These are phyloP conservation scores for Venustaconcha ellipsiformis DNA, from an alignment of 1,140 invertebrate species.

Conservation along the genomic window DNA sequence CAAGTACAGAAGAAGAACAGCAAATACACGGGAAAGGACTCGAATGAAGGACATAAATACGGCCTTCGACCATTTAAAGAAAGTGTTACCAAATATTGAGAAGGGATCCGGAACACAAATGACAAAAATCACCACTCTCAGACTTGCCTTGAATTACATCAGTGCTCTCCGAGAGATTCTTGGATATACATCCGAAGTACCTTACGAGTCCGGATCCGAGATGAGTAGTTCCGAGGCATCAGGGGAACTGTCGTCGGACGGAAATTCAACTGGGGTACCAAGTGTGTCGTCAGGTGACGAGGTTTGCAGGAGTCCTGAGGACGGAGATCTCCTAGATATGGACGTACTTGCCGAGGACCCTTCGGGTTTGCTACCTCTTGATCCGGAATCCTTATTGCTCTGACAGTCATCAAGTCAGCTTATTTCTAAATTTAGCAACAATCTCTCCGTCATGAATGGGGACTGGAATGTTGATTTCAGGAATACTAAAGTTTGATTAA, in stretches of 20 bases:
- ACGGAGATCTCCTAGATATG: constrained; percentile 29
- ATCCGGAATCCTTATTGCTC: too few species aligned
- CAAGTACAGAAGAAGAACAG: constrained; percentile 90
- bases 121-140: constrained; percentile 90
- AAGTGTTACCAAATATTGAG: constrained; percentile 77
- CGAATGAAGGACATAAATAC: constrained; percentile 91
- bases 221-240: constrained; percentile 14
- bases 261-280: constrained; percentile 17
- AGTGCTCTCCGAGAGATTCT: constrained; percentile 74
- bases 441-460: too few species aligned
- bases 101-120: constrained; percentile 75
- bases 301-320: constrained; percentile 29
- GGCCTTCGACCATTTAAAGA: constrained; percentile 84
- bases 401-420: too few species aligned
- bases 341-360: constrained; percentile 21
- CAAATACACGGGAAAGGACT: constrained; percentile 86
- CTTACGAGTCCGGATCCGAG: background rate
- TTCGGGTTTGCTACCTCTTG: too few species aligned
- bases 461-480: too few species aligned
- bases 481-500: too few species aligned
- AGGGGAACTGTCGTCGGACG: constrained; percentile 20
- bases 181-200: constrained; percentile 17
- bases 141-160: constrained; percentile 90
- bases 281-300: constrained; percentile 27
- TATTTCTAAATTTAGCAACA: too few species aligned